phyloP scores from a whole-genome alignment of 23 tunicate species.

The Ciona savignyi region DNA sequence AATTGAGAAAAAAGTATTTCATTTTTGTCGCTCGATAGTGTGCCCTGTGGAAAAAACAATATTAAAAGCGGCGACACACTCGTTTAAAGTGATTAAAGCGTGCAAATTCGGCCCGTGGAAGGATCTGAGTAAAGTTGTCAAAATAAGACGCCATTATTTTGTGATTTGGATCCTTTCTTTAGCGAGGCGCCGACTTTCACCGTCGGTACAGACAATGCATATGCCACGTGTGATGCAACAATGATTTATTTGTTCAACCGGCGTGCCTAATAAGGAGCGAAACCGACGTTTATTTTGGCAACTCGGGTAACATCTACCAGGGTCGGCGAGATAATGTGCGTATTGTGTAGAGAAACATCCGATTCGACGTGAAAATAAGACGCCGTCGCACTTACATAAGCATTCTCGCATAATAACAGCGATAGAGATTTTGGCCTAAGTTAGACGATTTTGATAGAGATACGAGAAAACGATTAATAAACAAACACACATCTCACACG shows the following conservation, averaged over 20 bases:
- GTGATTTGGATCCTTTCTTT: no score
- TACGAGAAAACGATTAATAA: no score
- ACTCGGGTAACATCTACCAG: background rate
- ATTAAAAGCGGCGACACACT: background rate
- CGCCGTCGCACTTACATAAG: no score
- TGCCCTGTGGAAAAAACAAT: slow-evolving; percentile 42
- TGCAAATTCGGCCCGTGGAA: background rate
- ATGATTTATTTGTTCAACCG: background rate
- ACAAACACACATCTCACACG: no score
- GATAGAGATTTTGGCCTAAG: no score
- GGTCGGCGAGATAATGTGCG: background rate
- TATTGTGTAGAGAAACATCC: background rate
- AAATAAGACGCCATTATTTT: background rate
- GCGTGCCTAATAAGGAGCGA: background rate
- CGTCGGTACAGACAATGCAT: no score
- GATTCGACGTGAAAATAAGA: no score
- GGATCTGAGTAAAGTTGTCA: background rate
- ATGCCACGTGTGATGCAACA: background rate
- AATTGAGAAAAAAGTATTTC: slow-evolving; percentile 82
- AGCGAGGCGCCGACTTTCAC: no score
- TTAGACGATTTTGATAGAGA: no score
- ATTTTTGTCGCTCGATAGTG: slow-evolving; percentile 64
- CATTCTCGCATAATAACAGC: no score
- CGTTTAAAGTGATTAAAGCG: background rate
- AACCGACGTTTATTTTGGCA: background rate